Evolutionary conservation across 1,140 invertebrate genomes (phyloP), one percentile per base, ranked within the genome.

Genomic region (Proales similis): DNA sequence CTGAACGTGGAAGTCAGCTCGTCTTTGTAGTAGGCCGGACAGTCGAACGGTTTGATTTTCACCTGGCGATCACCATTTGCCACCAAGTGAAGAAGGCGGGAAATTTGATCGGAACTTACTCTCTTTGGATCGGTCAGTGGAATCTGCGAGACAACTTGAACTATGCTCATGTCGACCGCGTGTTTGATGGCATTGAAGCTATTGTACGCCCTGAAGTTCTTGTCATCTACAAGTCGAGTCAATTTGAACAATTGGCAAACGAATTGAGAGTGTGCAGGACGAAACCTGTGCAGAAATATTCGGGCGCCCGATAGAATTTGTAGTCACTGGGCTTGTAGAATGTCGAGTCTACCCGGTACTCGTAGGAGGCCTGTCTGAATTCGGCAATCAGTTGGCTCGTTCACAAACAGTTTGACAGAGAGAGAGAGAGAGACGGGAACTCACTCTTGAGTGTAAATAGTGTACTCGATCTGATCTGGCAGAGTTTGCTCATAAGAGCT

Each of bases 131-230:
- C 24, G 17, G 39, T 57, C 51, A 57, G 39, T 14, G 51, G 51
- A 7, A 42, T 42, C 7, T 12, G 27, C n/a, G 51, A 30, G 11
- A 57, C 30, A 29, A 42, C 51, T 57, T 57, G 51, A 26, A 57
- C 45, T 9, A 57, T 42, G 32, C 51, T 57, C 19, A 57, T 19
- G 20, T 57, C 51, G 3, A 57, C n/a, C 3, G 51, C 33, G 32
- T 57, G 26, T 57, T 57, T 57, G 11, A 57, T 57, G 9, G 51
- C 39, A 42, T 57, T 57, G 20, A 57, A 57, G 19, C 26, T 19
- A 39, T 57, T 57, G 38, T 57, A 57, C 26, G 45, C 9, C 2
- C 51, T 36, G 45, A 57, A 57, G 11, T 39, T 20, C 19, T 42
- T 57, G 36, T 42, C 45, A 26, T 57, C 51, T 57, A 19, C 6